Evolutionary conservation across 2,113 vertebrate species (phyloP), one percentile per base, ranked within the genome.

Genomic region (Xenopus laevis): DNA sequence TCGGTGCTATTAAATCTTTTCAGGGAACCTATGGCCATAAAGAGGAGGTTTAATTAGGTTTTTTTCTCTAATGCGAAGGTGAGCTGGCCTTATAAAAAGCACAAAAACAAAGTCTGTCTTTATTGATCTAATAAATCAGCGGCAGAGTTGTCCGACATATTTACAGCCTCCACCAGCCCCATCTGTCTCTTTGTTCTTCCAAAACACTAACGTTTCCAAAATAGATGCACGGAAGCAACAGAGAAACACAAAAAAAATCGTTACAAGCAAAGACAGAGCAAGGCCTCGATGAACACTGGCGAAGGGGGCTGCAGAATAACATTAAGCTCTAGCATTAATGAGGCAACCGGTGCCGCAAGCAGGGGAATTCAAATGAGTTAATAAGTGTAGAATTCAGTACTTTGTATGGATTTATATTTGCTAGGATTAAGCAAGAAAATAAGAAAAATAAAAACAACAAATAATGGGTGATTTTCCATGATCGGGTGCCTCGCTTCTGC

Each of bases 51-150:
- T 71, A 67, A 79, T 68, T 53, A 52, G 13, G 77, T 53, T 50
- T 73, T n/a, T 74, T 62, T 16, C 50, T 63, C 63, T 81, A 81
- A 81, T 81, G 44, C 66, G 64, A 78, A 80, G 7, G 50, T 68
- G 78, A 85, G 55, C 4, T 9, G 68, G 11, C 72, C 61, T 78
- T 81, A 67, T 33, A 72, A 80, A 83, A 83, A 13, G 52, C 75
- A 0, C 1, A 13, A 76, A 80, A 79, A 82, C 63, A 4, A 72
- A 82, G 81, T 78, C 33, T 65, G 76, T 30, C 1, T 72, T 79
- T 74, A 82, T 11, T 45, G 27, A 16, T 52, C 75, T 46, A 1
- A 70, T 76, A 83, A 84, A 80, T 66, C 16, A 67, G 40, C 52
- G 44, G 18, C 66, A 33, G 9, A 81, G 7, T 75, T 76, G 71